Conservation (phyloP, 1,140 invertebrate genomes). For the Goniozus legneri region DNA sequence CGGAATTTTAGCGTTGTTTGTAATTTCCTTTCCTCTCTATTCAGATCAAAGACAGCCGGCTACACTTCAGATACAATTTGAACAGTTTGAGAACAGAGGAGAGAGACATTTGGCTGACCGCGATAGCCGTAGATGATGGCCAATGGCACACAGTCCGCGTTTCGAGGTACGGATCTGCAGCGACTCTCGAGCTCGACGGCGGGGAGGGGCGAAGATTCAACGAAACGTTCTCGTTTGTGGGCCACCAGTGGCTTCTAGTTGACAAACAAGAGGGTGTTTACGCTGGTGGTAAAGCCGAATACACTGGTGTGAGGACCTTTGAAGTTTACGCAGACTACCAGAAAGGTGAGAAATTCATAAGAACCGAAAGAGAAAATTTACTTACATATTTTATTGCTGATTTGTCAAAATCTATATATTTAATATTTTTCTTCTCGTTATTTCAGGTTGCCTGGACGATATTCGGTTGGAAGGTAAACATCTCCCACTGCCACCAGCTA, state of each 20-base stretch:
- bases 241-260: slow-evolving; percentile 87
- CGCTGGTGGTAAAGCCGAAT: slow-evolving; percentile 91
- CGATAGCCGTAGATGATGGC: slow-evolving; percentile 89
- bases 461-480: slow-evolving; percentile 88
- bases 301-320: slow-evolving; percentile 86
- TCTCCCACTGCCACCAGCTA: slow-evolving; percentile 84
- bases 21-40: too few species aligned
- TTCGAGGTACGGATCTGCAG: slow-evolving; percentile 86
- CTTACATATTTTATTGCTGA: slow-evolving; percentile 5
- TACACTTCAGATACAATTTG: slow-evolving; percentile 90
- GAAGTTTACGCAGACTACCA: slow-evolving; percentile 95
- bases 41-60: slow-evolving; percentile 80
- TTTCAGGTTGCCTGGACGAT: slow-evolving; percentile 75
- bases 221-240: slow-evolving; percentile 86
- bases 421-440: background rate
- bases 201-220: slow-evolving; percentile 94
- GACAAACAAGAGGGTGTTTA: slow-evolving; percentile 94
- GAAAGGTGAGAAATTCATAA: too few species aligned
- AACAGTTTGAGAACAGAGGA: slow-evolving; percentile 88
- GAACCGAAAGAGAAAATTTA: too few species aligned
- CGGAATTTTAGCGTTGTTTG: too few species aligned
- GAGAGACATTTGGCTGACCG: slow-evolving; percentile 84
- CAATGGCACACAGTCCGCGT: slow-evolving; percentile 94
- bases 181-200: slow-evolving; percentile 90
- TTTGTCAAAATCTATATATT: too few species aligned